phyloP scores from a whole-genome alignment of 2,113 vertebrate species.

The Gorsachius goisagi region DNA sequence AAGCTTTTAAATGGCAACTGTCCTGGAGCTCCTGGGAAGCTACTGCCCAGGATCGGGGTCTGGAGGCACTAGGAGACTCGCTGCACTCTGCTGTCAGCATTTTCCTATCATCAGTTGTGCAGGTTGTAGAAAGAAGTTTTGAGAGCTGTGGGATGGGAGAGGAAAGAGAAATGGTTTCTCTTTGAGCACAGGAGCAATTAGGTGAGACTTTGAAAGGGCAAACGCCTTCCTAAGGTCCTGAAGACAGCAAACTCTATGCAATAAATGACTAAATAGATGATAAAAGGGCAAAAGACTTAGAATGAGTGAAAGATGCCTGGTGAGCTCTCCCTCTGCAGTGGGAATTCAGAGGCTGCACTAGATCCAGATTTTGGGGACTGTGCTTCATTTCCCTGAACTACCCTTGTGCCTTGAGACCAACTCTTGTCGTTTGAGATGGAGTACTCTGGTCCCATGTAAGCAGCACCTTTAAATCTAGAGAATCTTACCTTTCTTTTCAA shows the following conservation, averaged over 20 bases:
- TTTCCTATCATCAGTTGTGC: not conserved
- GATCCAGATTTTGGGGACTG: not conserved
- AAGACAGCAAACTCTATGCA: not conserved
- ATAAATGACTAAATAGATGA: not conserved
- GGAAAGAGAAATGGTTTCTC: not conserved
- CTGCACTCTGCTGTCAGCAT: not conserved
- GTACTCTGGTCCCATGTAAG: not conserved
- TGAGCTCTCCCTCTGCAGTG: not conserved
- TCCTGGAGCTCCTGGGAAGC: not conserved
- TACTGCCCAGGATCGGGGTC: not conserved
- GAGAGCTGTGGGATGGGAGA: not conserved
- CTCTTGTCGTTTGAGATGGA: not conserved
- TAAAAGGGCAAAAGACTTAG: not conserved
- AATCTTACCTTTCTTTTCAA: not conserved
- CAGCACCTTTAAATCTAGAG: not conserved
- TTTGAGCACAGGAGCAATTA: not conserved
- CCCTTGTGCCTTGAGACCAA: not conserved
- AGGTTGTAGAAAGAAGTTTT: not conserved
- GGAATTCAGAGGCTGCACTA: not conserved
- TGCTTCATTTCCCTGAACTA: not conserved
- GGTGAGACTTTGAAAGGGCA: not conserved
- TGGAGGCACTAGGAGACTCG: not conserved
- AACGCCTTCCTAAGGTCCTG: not conserved
- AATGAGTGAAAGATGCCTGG: not conserved
- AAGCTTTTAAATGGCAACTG: not conserved